Evolutionary conservation across 2,797 vertebrate species (phyloP), one percentile per base, ranked within the genome.

Genomic region (Sebastes baramenuke): DNA sequence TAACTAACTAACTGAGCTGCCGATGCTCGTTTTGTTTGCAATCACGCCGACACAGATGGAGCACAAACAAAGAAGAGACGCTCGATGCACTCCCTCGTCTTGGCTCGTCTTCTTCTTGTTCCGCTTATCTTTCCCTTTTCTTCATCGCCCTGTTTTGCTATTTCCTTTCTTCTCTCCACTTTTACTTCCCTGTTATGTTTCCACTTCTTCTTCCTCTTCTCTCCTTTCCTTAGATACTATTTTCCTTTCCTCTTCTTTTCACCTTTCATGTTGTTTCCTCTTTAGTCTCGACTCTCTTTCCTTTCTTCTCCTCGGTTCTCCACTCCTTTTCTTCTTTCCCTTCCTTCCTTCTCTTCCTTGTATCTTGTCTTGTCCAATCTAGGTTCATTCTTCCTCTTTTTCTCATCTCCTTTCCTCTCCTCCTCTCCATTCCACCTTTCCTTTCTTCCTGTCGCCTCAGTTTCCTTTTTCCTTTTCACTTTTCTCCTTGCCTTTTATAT

Each of bases 1-100:
- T 90, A 95, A 93, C 94, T 90, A 92, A 93, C 89, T 90, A 91
- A 91, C 89, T 72, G 84, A 93, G 89, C 89, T 90, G 91, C 88
- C 89, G 85, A 89, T 89, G 91, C 87, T 91, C 77, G 88, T 93
- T 90, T 88, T 89, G 87, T 93, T 91, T 92, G 90, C 83, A 92
- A 94, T 93, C 90, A 88, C 16, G 73, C 77, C 81, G 46, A 81
- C 86, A 65, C 87, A 92, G 80, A 93, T 78, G 77, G 80, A 93
- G 83, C 67, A 85, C 85, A 90, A 92, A 93, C 83, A 91, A 93
- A 90, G 83, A 81, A 20, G 59, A 88, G 65, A 20, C 14, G 18
- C 74, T 73, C 25, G 3, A 61, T 14, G 65, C 27, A 22, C 55
- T 78, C 54, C 32, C 24, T 32, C 3, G 13, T 77, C 64, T 75